Percentiles rank a stretch among this genome's conserved stretches.
Conservation (phyloP, 2,797 vertebrate genomes). For the Adelosebastes latens region DNA sequence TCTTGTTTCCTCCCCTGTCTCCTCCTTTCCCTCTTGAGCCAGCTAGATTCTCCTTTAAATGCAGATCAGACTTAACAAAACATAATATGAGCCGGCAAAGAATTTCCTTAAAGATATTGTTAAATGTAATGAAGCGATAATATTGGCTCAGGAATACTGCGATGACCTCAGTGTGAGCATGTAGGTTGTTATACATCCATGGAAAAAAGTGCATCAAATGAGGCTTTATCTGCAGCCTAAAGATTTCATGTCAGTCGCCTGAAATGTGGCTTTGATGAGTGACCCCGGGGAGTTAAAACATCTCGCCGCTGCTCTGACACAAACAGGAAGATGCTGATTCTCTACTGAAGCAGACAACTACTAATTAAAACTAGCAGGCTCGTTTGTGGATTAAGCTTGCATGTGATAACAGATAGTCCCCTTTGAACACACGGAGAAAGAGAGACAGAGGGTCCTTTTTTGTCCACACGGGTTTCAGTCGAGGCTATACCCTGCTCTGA, state of each 20-base stretch:
- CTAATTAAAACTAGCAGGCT: slow-evolving; percentile 34
- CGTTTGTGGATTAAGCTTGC: slow-evolving; percentile 21
- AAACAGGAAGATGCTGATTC: slow-evolving; percentile 30
- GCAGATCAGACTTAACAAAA: slow-evolving; percentile 32
- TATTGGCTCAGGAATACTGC: not conserved
- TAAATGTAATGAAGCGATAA: slow-evolving; percentile 55
- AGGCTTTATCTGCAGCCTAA: slow-evolving; percentile 34
- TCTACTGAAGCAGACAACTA: slow-evolving; percentile 4
- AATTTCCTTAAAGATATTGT: slow-evolving; percentile 22
- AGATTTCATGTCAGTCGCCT: slow-evolving; percentile 30
- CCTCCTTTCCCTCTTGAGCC: slow-evolving; percentile 18
- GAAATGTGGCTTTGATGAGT: slow-evolving; percentile 44
- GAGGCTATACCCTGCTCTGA: slow-evolving; percentile 31
- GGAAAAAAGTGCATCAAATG: slow-evolving; percentile 10
- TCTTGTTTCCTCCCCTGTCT: not conserved
- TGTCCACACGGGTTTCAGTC: slow-evolving; percentile 41
- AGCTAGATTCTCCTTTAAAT: slow-evolving; percentile 19
- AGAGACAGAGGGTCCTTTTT: slow-evolving; percentile 38
- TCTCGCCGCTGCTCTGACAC: slow-evolving; percentile 11
- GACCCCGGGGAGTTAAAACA: slow-evolving; percentile 26
- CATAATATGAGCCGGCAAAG: not conserved
- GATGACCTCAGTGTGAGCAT: slow-evolving; percentile 14
- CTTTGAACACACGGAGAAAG: slow-evolving; percentile 26
- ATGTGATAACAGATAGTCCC: slow-evolving; percentile 35
- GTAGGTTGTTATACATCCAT: not conserved